phyloP scores from a whole-genome alignment of 2,888 invertebrate species.

The Aleiodes alternator region DNA sequence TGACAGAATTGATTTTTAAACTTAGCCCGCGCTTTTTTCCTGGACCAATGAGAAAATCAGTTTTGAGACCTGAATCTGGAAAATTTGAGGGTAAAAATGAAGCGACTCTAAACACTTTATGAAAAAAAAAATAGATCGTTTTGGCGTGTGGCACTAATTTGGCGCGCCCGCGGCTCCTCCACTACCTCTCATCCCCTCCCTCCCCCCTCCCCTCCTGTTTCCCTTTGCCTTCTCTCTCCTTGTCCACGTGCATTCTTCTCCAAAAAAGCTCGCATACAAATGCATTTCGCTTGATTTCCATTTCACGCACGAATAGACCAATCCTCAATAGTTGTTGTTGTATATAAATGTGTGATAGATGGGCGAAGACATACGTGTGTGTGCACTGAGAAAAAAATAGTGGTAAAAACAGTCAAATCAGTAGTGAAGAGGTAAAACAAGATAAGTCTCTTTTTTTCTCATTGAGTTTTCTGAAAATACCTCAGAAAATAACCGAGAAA shows the following conservation, averaged over 20 bases:
- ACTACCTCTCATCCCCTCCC: conserved; percentile 44
- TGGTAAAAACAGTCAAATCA: too few relatives aligned
- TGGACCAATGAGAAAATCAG: too few relatives aligned
- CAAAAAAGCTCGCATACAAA: conserved; percentile 55
- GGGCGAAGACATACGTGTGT: background rate
- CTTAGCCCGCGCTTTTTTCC: too few relatives aligned
- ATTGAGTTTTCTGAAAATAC: too few relatives aligned
- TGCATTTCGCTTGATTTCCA: conserved; percentile 71
- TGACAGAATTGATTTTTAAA: too few relatives aligned
- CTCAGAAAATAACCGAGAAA: too few relatives aligned
- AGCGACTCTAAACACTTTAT: conserved; percentile 33
- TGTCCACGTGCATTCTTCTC: conserved; percentile 13
- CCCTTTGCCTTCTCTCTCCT: background rate
- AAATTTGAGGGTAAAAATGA: too few relatives aligned
- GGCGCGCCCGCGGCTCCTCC: conserved; percentile 56
- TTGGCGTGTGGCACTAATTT: conserved; percentile 65
- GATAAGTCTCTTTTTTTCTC: too few relatives aligned
- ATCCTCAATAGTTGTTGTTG: conserved; percentile 54
- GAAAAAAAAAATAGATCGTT: conserved; percentile 59
- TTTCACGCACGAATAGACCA: conserved; percentile 69
- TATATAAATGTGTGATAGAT: conserved; percentile 2
- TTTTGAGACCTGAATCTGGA: too few relatives aligned
- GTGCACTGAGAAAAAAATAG: too few relatives aligned
- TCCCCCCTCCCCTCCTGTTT: conserved; percentile 16
- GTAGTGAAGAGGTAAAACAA: too few relatives aligned